A percentile compares a stretch with the other conserved stretches of the same genome.
phyloP scores from a whole-genome alignment of 2,113 vertebrate species.

The Hemichromis elongatus region DNA sequence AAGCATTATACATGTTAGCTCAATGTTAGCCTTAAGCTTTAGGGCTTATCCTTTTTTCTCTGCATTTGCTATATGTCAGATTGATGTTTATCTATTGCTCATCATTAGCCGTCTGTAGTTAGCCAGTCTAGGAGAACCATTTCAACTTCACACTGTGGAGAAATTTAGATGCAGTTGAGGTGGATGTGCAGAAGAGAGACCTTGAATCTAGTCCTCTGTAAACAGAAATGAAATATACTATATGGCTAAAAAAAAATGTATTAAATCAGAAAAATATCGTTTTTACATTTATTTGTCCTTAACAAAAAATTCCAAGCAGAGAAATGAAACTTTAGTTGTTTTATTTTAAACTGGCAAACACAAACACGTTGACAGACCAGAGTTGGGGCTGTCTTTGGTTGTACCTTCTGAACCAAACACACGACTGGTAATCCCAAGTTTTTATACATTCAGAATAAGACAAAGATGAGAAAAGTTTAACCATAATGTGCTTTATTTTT shows the following conservation, averaged over 20 bases:
- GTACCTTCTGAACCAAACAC: neutral
- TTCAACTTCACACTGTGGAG: neutral
- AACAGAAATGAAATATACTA: neutral
- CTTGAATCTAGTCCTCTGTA: neutral
- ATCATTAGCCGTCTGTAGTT: neutral
- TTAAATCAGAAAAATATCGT: neutral
- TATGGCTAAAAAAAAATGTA: neutral
- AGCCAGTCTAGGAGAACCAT: neutral
- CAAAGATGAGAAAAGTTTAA: neutral
- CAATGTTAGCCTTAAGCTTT: neutral
- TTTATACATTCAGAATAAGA: neutral
- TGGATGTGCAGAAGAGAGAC: neutral
- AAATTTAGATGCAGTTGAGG: neutral
- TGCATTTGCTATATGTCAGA: neutral
- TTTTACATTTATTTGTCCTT: neutral
- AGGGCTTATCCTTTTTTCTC: neutral
- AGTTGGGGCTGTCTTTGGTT: neutral
- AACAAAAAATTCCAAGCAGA: neutral
- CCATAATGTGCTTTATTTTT: slow-evolving; percentile 1
- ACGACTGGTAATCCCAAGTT: neutral
- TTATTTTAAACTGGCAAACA: neutral
- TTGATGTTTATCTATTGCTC: neutral
- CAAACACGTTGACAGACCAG: neutral
- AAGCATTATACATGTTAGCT: neutral
- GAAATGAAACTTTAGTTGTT: neutral